phyloP scores from a whole-genome alignment of 2,113 vertebrate genomes.

The Cranoglanis bouderius region DNA sequence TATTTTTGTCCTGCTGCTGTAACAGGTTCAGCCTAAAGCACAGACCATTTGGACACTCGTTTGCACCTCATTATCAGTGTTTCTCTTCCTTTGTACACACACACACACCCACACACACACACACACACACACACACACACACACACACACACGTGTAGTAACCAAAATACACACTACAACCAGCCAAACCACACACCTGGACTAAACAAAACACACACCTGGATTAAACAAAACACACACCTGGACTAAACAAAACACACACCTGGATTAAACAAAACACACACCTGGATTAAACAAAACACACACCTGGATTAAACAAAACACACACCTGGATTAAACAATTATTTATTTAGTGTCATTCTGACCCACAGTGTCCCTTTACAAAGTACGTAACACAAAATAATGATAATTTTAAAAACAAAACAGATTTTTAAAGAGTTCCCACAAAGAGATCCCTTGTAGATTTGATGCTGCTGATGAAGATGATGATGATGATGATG shows the following conservation, averaged over 20 bases:
- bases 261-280: background rate
- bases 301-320: background rate
- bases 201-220: too few species aligned
- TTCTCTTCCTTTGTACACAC: background rate
- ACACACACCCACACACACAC: background rate
- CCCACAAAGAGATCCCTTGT: background rate
- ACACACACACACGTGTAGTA: too few species aligned
- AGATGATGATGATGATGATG: background rate
- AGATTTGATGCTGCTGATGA: background rate
- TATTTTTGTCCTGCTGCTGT: conserved; percentile 1
- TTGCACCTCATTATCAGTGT: background rate
- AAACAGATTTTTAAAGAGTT: background rate
- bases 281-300: background rate
- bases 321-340: background rate
- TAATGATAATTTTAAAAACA: background rate
- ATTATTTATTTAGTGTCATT: background rate
- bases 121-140: background rate
- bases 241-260: background rate
- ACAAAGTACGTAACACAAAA: too few species aligned
- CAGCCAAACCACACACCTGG: background rate
- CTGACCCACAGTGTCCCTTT: background rate
- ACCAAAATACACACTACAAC: too few species aligned
- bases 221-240: background rate
- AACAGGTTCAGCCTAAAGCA: background rate
- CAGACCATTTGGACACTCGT: background rate